Evolutionary conservation across 1,140 invertebrate species (phyloP).

Genomic region (Brachionus calyciflorus): DNA sequence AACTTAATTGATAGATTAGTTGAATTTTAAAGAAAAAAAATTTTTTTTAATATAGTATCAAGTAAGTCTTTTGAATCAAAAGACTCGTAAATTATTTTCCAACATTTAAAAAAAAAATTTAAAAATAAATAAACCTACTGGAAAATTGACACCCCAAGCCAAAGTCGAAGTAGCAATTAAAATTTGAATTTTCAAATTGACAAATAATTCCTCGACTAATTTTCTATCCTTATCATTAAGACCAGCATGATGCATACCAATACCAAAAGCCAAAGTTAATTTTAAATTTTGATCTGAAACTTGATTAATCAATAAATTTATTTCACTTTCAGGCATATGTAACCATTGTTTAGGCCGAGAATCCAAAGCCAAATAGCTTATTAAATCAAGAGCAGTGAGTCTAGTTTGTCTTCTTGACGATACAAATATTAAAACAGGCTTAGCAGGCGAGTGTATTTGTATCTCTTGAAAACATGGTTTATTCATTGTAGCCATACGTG

Average conservation of each 20-base stretch:
- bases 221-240: conserved; percentile 84
- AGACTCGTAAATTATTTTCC: not conserved
- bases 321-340: conserved; percentile 71
- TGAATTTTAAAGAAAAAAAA: no score
- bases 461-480: conserved; percentile 93
- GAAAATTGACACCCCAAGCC: conserved; percentile 33
- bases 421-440: conserved; percentile 91
- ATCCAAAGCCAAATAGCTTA: conserved; percentile 85
- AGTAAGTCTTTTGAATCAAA: not conserved
- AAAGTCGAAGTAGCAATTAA: conserved; percentile 37
- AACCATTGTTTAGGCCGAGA: conserved; percentile 92
- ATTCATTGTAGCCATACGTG: conserved; percentile 99
- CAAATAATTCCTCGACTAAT: conserved; percentile 88
- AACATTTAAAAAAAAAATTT: not conserved
- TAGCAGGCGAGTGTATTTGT: conserved; percentile 79
- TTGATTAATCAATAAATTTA: conserved; percentile 19
- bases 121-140: not conserved
- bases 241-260: conserved; percentile 96
- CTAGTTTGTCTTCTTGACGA: conserved; percentile 95
- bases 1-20: no score
- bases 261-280: conserved; percentile 89
- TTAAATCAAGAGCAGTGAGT: conserved; percentile 90
- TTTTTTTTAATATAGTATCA: conserved; percentile 60
- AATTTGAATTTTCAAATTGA: conserved; percentile 93
- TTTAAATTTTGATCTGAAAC: conserved; percentile 84